Conservation (phyloP, 2,113 vertebrate species). For the Tenrec ecaudatus region DNA sequence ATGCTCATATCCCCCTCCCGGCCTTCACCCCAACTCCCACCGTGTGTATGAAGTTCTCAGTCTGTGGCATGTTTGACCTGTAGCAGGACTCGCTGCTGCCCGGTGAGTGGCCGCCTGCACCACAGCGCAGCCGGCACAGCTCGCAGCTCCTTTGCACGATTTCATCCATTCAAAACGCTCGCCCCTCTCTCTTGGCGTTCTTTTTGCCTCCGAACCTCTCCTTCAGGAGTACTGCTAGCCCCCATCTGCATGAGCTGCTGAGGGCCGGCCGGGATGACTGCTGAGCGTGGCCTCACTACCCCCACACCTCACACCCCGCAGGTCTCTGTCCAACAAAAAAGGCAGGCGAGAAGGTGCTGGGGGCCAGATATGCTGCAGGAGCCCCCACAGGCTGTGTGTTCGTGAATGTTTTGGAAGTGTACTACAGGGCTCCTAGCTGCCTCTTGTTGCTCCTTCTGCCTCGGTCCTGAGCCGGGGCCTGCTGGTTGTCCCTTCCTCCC, state of each 20-base stretch:
- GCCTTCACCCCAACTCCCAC: neutral
- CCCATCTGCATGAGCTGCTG: slow-evolving; percentile 90
- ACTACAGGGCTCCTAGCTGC: slow-evolving; percentile 41
- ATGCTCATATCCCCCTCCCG: slow-evolving; percentile 90
- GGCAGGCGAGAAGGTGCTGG: slow-evolving; percentile 6
- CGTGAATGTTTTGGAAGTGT: neutral
- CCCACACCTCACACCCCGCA: neutral
- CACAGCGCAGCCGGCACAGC: slow-evolving; percentile 97
- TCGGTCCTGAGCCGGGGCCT: slow-evolving; percentile 34
- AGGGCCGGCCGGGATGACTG: slow-evolving; percentile 57
- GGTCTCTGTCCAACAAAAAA: neutral
- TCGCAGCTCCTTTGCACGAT: slow-evolving; percentile 95
- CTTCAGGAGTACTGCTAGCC: slow-evolving; percentile 89
- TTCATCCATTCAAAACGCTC: slow-evolving; percentile 91
- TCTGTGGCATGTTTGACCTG: slow-evolving; percentile 96
- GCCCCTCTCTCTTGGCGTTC: slow-evolving; percentile 88
- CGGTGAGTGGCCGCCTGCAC: slow-evolving; percentile 94
- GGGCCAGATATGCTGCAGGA: neutral
- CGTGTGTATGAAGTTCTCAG: slow-evolving; percentile 92
- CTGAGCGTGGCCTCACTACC: neutral
- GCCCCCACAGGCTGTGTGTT: neutral
- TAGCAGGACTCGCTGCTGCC: slow-evolving; percentile 94
- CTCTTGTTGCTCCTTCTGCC: neutral
- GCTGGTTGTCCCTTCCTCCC: neutral
- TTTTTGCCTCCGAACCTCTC: slow-evolving; percentile 84